Evolutionary conservation across 2,888 invertebrate species (phyloP).

Genomic region (Nysson spinosus): DNA sequence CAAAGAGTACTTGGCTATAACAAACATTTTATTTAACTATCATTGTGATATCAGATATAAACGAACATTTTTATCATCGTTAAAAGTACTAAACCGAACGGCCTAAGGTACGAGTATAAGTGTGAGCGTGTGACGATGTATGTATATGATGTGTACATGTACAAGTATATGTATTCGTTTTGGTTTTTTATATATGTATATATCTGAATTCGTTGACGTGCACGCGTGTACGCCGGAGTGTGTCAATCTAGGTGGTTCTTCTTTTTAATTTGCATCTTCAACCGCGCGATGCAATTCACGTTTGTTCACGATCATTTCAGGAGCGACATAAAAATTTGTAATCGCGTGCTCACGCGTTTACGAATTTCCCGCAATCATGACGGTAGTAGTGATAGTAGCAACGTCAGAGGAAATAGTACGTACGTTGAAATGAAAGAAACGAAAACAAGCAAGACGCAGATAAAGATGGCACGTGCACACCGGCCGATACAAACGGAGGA

Average conservation of each 20-base stretch:
- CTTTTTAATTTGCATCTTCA: conserved; percentile 24
- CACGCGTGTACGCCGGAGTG: no score
- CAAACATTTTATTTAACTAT: conserved; percentile 74
- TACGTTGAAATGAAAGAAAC: conserved; percentile 28
- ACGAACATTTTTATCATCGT: conserved; percentile 71
- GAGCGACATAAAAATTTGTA: conserved; percentile 38
- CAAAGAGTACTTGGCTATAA: conserved; percentile 71
- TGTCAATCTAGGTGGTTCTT: conserved; percentile 27
- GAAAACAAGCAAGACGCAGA: conserved; percentile 33
- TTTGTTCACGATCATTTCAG: conserved; percentile 31
- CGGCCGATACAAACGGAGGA: conserved; percentile 48
- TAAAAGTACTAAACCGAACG: conserved; percentile 68
- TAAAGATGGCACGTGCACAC: conserved; percentile 37
- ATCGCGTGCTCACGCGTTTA: conserved; percentile 36
- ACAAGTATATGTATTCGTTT: conserved; percentile 3
- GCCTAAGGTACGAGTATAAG: conserved; percentile 55
- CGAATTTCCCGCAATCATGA: conserved; percentile 37
- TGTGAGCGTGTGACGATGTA: conserved; percentile 19
- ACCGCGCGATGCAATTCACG: conserved; percentile 16
- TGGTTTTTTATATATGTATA: conserved; percentile 3
- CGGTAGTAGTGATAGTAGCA: conserved; percentile 30
- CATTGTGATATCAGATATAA: conserved; percentile 70
- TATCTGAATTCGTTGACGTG: neutral
- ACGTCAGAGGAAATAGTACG: conserved; percentile 34
- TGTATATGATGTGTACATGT: conserved; percentile 19